Evolutionary conservation across 2,113 vertebrate species (phyloP).

Genomic region (Tupaia tana): DNA sequence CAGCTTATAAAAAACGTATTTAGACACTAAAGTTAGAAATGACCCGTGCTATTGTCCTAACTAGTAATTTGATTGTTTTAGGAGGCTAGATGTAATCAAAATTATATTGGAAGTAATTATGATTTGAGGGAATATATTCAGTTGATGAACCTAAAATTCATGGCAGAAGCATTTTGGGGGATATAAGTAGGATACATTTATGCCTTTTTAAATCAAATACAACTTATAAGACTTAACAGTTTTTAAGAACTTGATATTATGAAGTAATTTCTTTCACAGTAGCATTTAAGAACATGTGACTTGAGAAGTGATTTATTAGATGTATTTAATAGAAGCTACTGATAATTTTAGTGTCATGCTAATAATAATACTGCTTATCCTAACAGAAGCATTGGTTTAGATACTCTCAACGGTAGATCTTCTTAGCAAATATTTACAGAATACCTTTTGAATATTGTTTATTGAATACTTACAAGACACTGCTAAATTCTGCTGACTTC

Average conservation of each 20-base stretch:
- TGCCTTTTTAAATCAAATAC: not conserved
- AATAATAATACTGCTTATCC: not conserved
- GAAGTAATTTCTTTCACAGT: not conserved
- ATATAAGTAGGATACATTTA: not conserved
- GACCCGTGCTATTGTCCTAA: not conserved
- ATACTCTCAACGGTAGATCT: not conserved
- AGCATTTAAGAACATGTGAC: not conserved
- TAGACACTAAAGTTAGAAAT: not conserved
- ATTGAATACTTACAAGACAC: not conserved
- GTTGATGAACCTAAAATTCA: conserved; percentile 38
- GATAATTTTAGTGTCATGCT: not conserved
- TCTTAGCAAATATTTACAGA: not conserved
- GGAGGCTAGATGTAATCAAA: not conserved
- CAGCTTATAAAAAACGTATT: not conserved
- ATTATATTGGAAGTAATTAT: not conserved
- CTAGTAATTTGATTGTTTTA: conserved; percentile 42
- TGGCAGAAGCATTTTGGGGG: not conserved
- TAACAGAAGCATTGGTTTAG: not conserved
- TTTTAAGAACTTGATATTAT: not conserved
- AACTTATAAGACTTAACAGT: not conserved
- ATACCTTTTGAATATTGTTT: not conserved
- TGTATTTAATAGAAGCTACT: not conserved
- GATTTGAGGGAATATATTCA: not conserved
- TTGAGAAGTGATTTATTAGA: conserved; percentile 16
- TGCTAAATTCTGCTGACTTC: not conserved